Evolutionary conservation across 1,140 invertebrate genomes (phyloP).

Genomic region (Panonychus citri): DNA sequence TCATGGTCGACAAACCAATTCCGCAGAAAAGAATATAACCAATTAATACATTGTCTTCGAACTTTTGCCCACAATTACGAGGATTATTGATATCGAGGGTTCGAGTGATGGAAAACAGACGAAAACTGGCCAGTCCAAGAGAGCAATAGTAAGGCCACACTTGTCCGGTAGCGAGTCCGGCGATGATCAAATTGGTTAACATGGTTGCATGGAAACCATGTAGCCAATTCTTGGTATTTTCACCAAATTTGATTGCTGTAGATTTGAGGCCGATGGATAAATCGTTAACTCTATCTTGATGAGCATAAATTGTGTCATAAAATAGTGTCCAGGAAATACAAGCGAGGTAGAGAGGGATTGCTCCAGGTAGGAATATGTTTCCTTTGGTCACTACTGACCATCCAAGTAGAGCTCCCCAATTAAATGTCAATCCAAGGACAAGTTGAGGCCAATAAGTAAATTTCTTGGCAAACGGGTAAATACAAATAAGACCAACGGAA

Average conservation of each 20-base stretch:
- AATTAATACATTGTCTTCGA: constrained; percentile 63
- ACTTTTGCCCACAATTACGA: constrained; percentile 62
- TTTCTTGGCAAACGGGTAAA: constrained; percentile 84
- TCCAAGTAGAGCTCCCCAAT: constrained; percentile 84
- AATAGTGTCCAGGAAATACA: constrained; percentile 84
- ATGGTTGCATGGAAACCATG: constrained; percentile 44
- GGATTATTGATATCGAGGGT: constrained; percentile 59
- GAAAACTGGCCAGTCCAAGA: constrained; percentile 20
- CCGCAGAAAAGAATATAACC: constrained; percentile 69
- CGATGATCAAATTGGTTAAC: constrained; percentile 33
- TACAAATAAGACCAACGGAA: constrained; percentile 57
- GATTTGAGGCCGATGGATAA: constrained; percentile 69
- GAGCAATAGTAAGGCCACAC: constrained; percentile 60
- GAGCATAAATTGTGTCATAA: constrained; percentile 96
- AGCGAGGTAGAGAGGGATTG: constrained; percentile 61
- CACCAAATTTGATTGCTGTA: constrained; percentile 70
- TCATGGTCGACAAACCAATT: constrained; percentile 32
- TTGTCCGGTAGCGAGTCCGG: constrained; percentile 43
- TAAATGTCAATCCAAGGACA: constrained; percentile 78
- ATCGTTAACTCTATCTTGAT: constrained; percentile 84
- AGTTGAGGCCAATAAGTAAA: constrained; percentile 84
- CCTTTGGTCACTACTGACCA: constrained; percentile 55
- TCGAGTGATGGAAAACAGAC: constrained; percentile 27
- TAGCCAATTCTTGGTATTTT: constrained; percentile 57
- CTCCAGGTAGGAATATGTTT: constrained; percentile 26